Evolutionary conservation across 2,113 vertebrate species (phyloP).

Genomic region (Ceratotherium simum): DNA sequence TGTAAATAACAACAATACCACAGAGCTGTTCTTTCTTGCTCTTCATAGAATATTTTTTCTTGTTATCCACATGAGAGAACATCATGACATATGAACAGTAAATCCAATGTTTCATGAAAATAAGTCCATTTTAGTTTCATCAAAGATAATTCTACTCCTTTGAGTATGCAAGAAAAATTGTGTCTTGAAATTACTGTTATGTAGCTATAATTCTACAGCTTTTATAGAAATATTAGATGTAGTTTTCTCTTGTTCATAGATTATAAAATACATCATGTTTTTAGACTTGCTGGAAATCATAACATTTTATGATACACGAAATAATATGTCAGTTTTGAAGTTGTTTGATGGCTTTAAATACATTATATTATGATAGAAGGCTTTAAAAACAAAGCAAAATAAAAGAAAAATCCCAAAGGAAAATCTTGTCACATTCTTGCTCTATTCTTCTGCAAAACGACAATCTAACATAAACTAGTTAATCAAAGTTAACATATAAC

Average conservation of each 20-base stretch:
- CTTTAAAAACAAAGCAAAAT: conserved; percentile 31
- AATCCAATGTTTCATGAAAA: conserved; percentile 48
- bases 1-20: background rate
- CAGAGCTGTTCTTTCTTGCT: background rate
- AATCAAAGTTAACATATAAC: background rate
- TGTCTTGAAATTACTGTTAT: conserved; percentile 35
- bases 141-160: conserved; percentile 15
- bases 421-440: background rate
- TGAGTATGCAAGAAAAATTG: conserved; percentile 3
- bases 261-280: background rate
- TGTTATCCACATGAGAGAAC: background rate
- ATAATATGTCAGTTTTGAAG: background rate
- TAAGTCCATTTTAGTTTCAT: conserved; percentile 45
- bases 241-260: conserved; percentile 39
- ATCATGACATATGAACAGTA: background rate
- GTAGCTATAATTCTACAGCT: background rate
- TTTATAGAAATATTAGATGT: background rate
- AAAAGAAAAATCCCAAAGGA: background rate
- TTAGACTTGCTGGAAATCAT: background rate
- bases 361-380: background rate
- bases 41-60: background rate
- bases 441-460: background rate
- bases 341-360: conserved; percentile 14
- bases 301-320: background rate
- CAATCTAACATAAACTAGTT: background rate